Evolutionary conservation across 2,113 vertebrate species (phyloP), one percentile per base, ranked within the genome.

Genomic region (Dromiciops gliroides): DNA sequence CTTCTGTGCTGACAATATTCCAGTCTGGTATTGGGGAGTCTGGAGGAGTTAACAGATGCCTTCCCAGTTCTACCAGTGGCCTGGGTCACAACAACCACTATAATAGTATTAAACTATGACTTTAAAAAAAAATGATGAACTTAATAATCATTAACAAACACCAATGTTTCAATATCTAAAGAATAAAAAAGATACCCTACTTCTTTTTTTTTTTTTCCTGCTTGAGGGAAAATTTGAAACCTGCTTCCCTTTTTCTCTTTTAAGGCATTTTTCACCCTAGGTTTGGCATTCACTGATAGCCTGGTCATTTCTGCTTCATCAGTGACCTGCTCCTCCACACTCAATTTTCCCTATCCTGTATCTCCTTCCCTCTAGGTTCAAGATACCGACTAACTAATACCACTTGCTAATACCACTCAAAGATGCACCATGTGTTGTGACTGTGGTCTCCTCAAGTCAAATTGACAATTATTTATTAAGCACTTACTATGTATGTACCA

Each of bases 381-480:
- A 95, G 44, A 31, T 47, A 90, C 75, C 67, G 96, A 89, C 48
- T 92, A 93, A 91, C 37, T 93, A 92, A 92, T 93, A 48, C 47
- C 19, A 93, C 83, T 90, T 37, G 31, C 31, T 67, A 67, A 37
- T 37, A 16, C 31, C 11, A 37, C 11, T 37, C 60, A 16, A 53
- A 53, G 24, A 37, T 37, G 0, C 0, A 6, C 25, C 12, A 37
- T 10, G 26, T 12, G 1, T 60, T 67, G 56, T 67, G 56, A 37
- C 31, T 37, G 31, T 67, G 31, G 31, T 67, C 56, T 67, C 56
- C 5, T 67, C 12, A 28, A 56, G 11, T 37, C 56, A 67, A 37
- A 31, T 67, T 12, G 37, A 37, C 10, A 37, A 37, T 16, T 67
- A 67, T 37, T 37, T 37, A 67, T 16, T 37, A 37, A 67, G 31